phyloP scores from a whole-genome alignment of 2,113 vertebrate species.

The Ammodytes marinus region DNA sequence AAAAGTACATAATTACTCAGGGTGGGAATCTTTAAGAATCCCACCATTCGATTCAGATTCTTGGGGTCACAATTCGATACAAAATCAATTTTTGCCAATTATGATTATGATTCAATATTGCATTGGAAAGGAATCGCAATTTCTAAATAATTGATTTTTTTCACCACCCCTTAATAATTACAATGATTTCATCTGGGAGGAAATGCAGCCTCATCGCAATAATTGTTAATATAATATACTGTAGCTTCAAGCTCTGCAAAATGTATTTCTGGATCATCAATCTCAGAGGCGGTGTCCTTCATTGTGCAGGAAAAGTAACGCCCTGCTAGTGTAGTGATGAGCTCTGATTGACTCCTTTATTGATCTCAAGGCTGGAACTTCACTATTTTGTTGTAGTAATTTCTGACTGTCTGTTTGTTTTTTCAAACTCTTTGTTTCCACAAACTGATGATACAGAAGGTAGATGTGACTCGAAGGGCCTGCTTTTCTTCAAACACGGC shows the following conservation, averaged over 20 bases:
- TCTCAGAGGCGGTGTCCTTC: conserved; percentile 10
- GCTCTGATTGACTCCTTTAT: conserved; percentile 16
- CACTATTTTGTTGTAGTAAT: conserved; percentile 26
- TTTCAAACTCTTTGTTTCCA: not conserved
- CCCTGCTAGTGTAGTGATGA: not conserved
- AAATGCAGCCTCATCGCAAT: not conserved
- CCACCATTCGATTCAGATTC: too few relatives aligned
- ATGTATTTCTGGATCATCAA: conserved; percentile 12
- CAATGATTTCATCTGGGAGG: not conserved
- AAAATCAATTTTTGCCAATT: too few relatives aligned
- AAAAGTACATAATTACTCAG: not conserved
- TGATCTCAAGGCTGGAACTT: conserved; percentile 37
- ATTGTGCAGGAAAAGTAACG: not conserved
- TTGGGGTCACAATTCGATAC: too few relatives aligned
- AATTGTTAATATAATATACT: not conserved
- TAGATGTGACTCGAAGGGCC: not conserved
- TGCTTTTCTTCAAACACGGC: not conserved
- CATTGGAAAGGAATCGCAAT: too few relatives aligned
- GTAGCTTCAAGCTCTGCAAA: not conserved
- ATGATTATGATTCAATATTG: too few relatives aligned
- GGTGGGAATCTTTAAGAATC: too few relatives aligned
- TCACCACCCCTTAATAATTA: not conserved
- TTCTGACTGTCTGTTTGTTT: not conserved
- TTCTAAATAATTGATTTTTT: too few relatives aligned
- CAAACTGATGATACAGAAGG: conserved; percentile 17